Conservation (phyloP, 2,113 vertebrate genomes). For the Ardeotis arabs region DNA sequence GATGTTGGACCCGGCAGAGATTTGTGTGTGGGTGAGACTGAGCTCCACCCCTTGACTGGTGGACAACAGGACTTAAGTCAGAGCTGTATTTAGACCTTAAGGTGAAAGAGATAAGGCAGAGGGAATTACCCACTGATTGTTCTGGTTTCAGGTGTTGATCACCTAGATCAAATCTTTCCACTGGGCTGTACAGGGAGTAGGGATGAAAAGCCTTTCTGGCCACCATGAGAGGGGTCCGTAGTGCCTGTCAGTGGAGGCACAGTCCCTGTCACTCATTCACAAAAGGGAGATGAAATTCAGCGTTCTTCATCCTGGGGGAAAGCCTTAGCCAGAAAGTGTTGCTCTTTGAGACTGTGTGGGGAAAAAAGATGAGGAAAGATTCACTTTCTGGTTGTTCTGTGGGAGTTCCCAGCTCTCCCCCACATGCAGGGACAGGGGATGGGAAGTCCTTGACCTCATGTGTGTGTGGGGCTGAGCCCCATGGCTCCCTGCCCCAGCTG, state of each 20-base stretch:
- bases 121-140: not conserved
- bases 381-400: not conserved
- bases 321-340: not conserved
- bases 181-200: fast-evolving
- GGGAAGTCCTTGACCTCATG: fast-evolving
- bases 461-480: not conserved
- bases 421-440: fast-evolving
- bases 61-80: fast-evolving
- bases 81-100: not conserved
- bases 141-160: not conserved
- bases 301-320: not conserved
- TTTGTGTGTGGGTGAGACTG: fast-evolving
- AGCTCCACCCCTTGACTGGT: not conserved
- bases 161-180: not conserved
- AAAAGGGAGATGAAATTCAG: not conserved
- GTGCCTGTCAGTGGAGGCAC: not conserved
- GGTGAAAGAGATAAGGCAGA: not conserved
- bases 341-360: not conserved
- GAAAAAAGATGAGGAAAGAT: not conserved
- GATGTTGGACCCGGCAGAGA: fast-evolving
- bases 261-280: not conserved
- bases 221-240: fast-evolving
- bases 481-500: fast-evolving
- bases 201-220: not conserved
- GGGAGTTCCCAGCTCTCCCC: not conserved